Evolutionary conservation across 2,888 invertebrate genomes (phyloP).

Genomic region (Alsophila aescularia): DNA sequence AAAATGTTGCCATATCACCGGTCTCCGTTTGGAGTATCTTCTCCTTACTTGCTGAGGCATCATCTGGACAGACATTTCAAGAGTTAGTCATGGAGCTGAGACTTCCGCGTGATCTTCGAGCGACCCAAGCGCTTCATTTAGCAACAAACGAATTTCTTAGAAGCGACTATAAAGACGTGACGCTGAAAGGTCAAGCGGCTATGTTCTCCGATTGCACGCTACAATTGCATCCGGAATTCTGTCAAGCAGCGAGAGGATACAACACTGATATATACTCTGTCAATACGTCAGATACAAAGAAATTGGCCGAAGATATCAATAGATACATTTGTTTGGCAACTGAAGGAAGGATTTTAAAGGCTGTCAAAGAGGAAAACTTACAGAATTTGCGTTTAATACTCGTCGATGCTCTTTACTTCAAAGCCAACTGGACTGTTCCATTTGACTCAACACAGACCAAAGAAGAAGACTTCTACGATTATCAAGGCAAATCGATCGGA

Average conservation of each 20-base stretch:
- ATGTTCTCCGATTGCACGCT: conserved; percentile 66
- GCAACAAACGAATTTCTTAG: conserved; percentile 59
- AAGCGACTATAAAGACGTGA: conserved; percentile 59
- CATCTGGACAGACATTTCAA: conserved; percentile 68
- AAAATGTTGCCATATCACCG: conserved; percentile 71
- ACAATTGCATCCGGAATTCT: conserved; percentile 70
- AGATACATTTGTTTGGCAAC: conserved; percentile 87
- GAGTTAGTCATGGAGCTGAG: conserved; percentile 65
- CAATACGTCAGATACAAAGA: conserved; percentile 80
- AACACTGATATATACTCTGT: conserved; percentile 81
- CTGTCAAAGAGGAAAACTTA: conserved; percentile 80
- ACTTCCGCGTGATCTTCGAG: conserved; percentile 63
- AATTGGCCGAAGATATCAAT: conserved; percentile 86
- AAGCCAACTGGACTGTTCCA: conserved; percentile 88
- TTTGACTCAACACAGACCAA: conserved; percentile 85
- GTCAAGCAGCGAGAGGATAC: conserved; percentile 73
- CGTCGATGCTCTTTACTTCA: conserved; percentile 88
- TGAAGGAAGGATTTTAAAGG: conserved; percentile 86
- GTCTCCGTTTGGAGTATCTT: conserved; percentile 76
- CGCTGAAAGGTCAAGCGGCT: conserved; percentile 61
- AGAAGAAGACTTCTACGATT: conserved; percentile 84
- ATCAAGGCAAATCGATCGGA: conserved; percentile 79
- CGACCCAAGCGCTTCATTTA: conserved; percentile 66
- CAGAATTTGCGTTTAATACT: conserved; percentile 83
- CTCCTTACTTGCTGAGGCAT: conserved; percentile 72